A percentile compares a stretch with the other conserved stretches of the same genome.
phyloP scores from a whole-genome alignment of 2,888 invertebrate species.

The Lepidocyrtoides sp. region DNA sequence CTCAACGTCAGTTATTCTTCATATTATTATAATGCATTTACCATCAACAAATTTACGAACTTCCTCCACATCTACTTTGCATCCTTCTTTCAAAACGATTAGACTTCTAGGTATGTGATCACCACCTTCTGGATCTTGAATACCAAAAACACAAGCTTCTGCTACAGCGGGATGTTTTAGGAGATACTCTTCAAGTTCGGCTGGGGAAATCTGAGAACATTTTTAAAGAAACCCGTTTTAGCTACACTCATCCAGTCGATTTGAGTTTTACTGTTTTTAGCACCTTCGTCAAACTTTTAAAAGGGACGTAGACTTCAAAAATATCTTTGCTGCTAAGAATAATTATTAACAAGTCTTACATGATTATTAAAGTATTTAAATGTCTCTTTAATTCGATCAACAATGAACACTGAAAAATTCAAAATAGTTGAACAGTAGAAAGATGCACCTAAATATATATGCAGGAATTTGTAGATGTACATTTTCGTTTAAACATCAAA shows the following conservation, averaged over 20 bases:
- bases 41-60: constrained; percentile 78
- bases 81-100: constrained; percentile 64
- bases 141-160: constrained; percentile 75
- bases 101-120: constrained; percentile 70
- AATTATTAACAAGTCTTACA: constrained; percentile 79
- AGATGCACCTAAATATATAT: no score
- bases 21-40: constrained; percentile 15
- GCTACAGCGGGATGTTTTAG: constrained; percentile 83
- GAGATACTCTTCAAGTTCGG: constrained; percentile 84
- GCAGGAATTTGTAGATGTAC: no score
- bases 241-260: no score
- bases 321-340: no score
- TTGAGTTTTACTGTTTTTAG: no score
- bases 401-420: constrained; percentile 83
- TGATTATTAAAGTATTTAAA: constrained; percentile 85
- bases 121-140: constrained; percentile 80
- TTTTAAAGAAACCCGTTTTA: no score
- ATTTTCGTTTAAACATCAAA: no score
- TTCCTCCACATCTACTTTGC: no score
- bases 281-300: no score
- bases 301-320: no score
- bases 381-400: constrained; percentile 85
- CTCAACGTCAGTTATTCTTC: constrained; percentile 6
- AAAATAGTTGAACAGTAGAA: no score
- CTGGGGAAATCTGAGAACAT: constrained; percentile 85